Conservation (phyloP, 1,140 invertebrate species). For the Zaprionus inermis region DNA sequence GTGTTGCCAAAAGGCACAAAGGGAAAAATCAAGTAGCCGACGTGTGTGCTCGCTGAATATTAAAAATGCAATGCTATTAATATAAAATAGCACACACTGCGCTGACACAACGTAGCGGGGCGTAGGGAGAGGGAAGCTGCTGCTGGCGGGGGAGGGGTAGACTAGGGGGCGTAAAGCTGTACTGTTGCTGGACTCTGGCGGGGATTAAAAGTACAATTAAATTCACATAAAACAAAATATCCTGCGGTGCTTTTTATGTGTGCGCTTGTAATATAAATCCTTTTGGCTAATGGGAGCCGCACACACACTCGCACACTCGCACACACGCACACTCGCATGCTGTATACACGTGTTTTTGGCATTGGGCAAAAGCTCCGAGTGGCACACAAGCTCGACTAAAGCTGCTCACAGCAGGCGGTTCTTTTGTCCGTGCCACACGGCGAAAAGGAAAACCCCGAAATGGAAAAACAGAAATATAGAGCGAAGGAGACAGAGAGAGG, state of each 20-base stretch:
- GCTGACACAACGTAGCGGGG: neutral
- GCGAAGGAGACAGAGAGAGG: neutral
- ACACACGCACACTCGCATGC: slow-evolving; percentile 7
- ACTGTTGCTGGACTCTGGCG: slow-evolving; percentile 33
- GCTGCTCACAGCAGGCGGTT: slow-evolving; percentile 65
- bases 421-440: slow-evolving; percentile 30
- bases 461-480: slow-evolving; percentile 25
- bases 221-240: slow-evolving; percentile 82
- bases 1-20: no score
- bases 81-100: slow-evolving; percentile 45
- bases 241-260: slow-evolving; percentile 79
- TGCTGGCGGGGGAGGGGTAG: neutral
- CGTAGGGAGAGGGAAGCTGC: neutral
- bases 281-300: slow-evolving; percentile 70
- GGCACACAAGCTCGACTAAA: slow-evolving; percentile 37
- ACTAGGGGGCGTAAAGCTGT: neutral
- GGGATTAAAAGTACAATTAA: slow-evolving; percentile 81
- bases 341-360: slow-evolving; percentile 44
- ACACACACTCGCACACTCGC: slow-evolving; percentile 29
- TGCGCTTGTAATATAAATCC: slow-evolving; percentile 79
- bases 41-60: slow-evolving; percentile 43
- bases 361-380: slow-evolving; percentile 60
- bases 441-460: slow-evolving; percentile 32
- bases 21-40: slow-evolving; percentile 43
- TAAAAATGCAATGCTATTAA: slow-evolving; percentile 61